phyloP scores from a whole-genome alignment of 2,888 invertebrate species.

The Bombylius discolor region DNA sequence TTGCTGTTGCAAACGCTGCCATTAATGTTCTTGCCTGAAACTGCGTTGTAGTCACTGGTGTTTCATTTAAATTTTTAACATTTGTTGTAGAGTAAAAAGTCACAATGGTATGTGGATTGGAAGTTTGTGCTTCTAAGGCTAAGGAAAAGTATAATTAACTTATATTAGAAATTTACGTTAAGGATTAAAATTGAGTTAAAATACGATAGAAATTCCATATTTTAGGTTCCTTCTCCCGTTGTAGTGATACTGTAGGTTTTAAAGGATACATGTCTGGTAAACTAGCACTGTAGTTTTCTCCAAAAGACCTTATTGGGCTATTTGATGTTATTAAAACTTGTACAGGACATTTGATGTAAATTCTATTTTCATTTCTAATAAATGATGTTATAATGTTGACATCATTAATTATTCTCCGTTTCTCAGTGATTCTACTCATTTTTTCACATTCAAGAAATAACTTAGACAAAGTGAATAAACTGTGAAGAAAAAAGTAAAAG shows the following conservation, averaged over 20 bases:
- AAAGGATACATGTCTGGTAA: slow-evolving; percentile 67
- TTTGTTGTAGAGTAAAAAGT: slow-evolving; percentile 51
- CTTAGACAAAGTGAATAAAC: slow-evolving; percentile 50
- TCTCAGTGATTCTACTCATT: slow-evolving; percentile 42
- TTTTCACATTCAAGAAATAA: slow-evolving; percentile 56
- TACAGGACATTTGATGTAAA: slow-evolving; percentile 51
- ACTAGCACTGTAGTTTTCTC: slow-evolving; percentile 39
- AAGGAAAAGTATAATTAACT: no score
- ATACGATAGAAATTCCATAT: slow-evolving; percentile 56
- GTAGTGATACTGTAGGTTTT: slow-evolving; percentile 35
- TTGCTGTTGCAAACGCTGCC: slow-evolving; percentile 64
- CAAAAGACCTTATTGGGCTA: slow-evolving; percentile 44
- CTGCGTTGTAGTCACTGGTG: slow-evolving; percentile 52
- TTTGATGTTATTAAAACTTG: slow-evolving; percentile 54
- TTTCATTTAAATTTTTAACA: slow-evolving; percentile 55
- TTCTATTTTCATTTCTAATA: slow-evolving; percentile 45
- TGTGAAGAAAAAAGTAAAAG: slow-evolving; percentile 32
- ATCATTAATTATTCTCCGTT: slow-evolving; percentile 47
- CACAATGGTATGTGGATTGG: slow-evolving; percentile 63
- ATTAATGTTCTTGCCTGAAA: slow-evolving; percentile 55
- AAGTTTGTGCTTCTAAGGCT: no score
- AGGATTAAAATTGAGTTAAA: slow-evolving; percentile 28
- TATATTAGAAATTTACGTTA: no score
- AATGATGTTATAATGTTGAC: slow-evolving; percentile 44
- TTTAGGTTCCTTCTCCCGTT: slow-evolving; percentile 48